These are phyloP conservation scores for Leguminivora glycinivorella DNA, from an alignment of 1,140 invertebrate species.

Conservation along the genomic window DNA sequence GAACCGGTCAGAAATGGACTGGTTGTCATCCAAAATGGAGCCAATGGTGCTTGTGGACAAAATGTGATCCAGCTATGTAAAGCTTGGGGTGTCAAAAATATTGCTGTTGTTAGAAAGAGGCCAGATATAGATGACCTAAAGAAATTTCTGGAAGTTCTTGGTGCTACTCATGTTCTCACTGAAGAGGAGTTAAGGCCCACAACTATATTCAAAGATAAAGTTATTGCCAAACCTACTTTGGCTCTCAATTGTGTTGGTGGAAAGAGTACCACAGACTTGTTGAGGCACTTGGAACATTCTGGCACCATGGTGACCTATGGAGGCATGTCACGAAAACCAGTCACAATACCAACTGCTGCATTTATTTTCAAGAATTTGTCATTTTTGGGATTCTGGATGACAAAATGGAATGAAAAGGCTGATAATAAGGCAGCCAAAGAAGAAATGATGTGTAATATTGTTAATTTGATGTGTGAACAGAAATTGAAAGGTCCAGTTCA, in stretches of 20 bases:
- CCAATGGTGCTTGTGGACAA: slow-evolving; percentile 97
- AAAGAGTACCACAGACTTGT: slow-evolving; percentile 90
- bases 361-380: slow-evolving; percentile 96
- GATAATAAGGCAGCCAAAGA: slow-evolving; percentile 77
- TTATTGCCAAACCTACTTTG: slow-evolving; percentile 86
- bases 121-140: slow-evolving; percentile 89
- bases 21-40: slow-evolving; percentile 94
- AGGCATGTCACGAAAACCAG: slow-evolving; percentile 96
- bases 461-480: slow-evolving; percentile 83
- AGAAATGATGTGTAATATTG: slow-evolving; percentile 89
- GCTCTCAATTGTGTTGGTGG: slow-evolving; percentile 98
- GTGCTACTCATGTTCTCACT: slow-evolving; percentile 94
- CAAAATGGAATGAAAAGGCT: slow-evolving; percentile 86
- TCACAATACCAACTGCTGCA: slow-evolving; percentile 89
- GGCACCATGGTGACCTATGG: slow-evolving; percentile 98
- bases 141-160: slow-evolving; percentile 85
- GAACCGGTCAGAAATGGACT: slow-evolving; percentile 84
- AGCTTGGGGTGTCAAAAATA: slow-evolving; percentile 86
- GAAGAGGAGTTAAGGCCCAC: slow-evolving; percentile 91
- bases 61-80: slow-evolving; percentile 95
- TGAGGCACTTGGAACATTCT: slow-evolving; percentile 85
- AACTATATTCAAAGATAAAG: slow-evolving; percentile 84
- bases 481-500: slow-evolving; percentile 87
- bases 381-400: slow-evolving; percentile 98
- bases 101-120: slow-evolving; percentile 94